These are phyloP conservation scores for Tamandua tetradactyla DNA, from an alignment of 2,797 vertebrate species.

Conservation along the genomic window DNA sequence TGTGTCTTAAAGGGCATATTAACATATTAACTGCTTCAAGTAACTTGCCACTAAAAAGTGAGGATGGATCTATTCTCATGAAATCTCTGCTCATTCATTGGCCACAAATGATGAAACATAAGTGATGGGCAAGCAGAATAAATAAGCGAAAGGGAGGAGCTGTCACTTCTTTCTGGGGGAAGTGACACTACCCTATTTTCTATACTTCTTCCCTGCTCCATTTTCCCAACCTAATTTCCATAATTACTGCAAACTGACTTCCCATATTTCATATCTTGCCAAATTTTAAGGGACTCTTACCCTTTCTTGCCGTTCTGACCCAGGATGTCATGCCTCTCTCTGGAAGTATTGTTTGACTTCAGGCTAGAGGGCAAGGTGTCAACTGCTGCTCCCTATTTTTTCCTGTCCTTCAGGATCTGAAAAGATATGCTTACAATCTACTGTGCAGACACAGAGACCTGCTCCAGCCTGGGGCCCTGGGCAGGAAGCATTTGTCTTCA, in stretches of 20 bases:
- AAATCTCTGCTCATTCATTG: constrained; percentile 34
- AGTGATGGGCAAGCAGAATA: neutral
- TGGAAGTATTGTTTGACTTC: neutral
- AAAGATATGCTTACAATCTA: neutral
- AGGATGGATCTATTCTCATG: constrained; percentile 10
- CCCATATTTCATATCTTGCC: neutral
- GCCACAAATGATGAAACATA: neutral
- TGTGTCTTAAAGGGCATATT: constrained; percentile 48
- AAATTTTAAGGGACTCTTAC: neutral
- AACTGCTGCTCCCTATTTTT: neutral
- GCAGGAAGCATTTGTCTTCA: neutral
- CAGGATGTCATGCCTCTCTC: neutral
- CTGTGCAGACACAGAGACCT: neutral
- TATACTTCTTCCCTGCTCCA: neutral
- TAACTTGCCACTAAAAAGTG: neutral
- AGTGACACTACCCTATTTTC: neutral
- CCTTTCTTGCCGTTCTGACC: neutral
- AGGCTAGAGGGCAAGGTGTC: neutral
- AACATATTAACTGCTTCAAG: constrained; percentile 57
- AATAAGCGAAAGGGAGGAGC: neutral
- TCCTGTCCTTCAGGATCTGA: neutral
- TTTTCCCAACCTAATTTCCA: neutral
- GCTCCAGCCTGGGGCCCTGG: neutral
- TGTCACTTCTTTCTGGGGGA: neutral
- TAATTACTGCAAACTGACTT: neutral